Conservation (phyloP, 2,797 vertebrate species). For the Novumbra hubbsi region DNA sequence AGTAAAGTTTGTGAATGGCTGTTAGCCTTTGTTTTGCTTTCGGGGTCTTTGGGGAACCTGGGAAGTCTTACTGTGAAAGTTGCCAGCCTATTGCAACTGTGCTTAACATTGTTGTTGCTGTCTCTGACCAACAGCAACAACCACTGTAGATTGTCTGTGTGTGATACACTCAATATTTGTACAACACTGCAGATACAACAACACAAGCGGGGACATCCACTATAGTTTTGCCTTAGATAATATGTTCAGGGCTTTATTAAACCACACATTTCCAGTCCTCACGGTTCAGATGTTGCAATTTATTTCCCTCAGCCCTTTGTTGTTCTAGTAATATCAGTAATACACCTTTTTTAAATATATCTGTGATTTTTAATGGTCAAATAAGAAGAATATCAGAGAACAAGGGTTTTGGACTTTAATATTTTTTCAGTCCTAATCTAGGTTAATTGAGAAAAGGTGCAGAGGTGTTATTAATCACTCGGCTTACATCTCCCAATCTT, state of each 20-base stretch:
- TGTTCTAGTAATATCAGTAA: too few relatives aligned
- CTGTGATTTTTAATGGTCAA: too few relatives aligned
- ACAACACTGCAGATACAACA: not conserved
- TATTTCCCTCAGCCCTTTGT: too few relatives aligned
- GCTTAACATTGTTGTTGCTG: not conserved
- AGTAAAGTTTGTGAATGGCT: not conserved
- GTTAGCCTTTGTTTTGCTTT: not conserved
- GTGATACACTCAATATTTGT: not conserved
- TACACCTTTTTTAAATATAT: too few relatives aligned
- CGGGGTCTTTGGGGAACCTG: not conserved
- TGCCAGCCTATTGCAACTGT: not conserved
- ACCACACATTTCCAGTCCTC: too few relatives aligned
- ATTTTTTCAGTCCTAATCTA: not conserved
- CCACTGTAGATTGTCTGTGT: not conserved
- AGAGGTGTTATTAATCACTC: constrained; percentile 19
- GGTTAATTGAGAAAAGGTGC: not conserved
- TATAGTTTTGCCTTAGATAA: constrained; percentile 64
- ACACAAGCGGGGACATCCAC: constrained; percentile 36
- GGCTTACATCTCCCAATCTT: constrained; percentile 56
- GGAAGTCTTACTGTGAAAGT: not conserved
- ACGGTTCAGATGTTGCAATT: too few relatives aligned
- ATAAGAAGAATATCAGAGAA: not conserved
- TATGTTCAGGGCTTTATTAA: constrained; percentile 56
- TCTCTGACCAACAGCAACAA: not conserved
- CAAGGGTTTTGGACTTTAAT: not conserved